phyloP scores from a whole-genome alignment of 2,888 invertebrate genomes.

The Andrena marginata region DNA sequence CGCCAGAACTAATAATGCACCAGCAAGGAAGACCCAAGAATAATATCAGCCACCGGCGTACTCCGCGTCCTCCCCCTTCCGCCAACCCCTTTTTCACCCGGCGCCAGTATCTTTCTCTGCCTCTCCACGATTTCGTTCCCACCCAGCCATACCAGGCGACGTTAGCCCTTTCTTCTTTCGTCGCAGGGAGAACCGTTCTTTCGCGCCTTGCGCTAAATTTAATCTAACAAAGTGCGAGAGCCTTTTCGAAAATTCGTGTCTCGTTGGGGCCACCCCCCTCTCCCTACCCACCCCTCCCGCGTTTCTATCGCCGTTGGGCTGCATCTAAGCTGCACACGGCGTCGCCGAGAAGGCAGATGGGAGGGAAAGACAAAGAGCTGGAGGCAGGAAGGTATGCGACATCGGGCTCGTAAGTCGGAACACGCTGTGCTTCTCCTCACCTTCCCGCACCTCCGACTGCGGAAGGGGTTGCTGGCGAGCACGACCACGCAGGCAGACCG shows the following conservation, averaged over 20 bases:
- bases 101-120: constrained; percentile 31
- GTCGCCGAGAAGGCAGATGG: constrained; percentile 77
- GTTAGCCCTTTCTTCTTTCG: constrained; percentile 34
- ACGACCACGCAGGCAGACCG: constrained; percentile 8
- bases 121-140: constrained; percentile 6
- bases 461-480: constrained; percentile 22
- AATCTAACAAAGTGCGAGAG: constrained; percentile 73
- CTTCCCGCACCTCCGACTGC: constrained; percentile 43
- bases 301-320: constrained; percentile 16
- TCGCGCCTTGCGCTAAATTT: constrained; percentile 73
- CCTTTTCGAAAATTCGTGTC: constrained; percentile 74
- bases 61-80: constrained; percentile 55
- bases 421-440: constrained; percentile 61
- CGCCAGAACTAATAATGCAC: constrained; percentile 85
- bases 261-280: constrained; percentile 34
- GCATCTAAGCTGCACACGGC: constrained; percentile 37
- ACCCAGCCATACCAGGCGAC: constrained; percentile 10
- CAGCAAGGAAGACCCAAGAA: constrained; percentile 83
- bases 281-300: background rate
- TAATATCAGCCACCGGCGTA: constrained; percentile 81
- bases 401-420: constrained; percentile 70
- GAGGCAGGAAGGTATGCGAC: constrained; percentile 50
- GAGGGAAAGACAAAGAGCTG: constrained; percentile 83
- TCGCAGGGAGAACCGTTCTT: constrained; percentile 24
- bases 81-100: constrained; percentile 32